A percentile compares a stretch with the other conserved stretches of the same genome.
phyloP scores from a whole-genome alignment of 2,797 vertebrate genomes.

The Gallinago stenura region DNA sequence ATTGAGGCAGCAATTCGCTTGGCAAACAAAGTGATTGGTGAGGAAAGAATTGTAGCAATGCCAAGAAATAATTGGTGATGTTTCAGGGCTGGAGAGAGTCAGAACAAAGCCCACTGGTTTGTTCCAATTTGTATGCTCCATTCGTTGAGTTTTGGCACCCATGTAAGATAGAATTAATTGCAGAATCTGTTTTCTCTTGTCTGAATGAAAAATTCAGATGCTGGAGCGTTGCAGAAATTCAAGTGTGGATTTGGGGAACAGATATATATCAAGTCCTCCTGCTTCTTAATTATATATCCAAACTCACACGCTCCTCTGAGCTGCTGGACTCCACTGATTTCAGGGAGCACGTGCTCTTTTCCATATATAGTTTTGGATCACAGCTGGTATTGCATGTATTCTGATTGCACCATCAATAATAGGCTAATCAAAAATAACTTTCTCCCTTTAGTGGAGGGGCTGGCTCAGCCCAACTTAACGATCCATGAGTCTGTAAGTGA shows the following conservation, averaged over 20 bases:
- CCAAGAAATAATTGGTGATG: constrained; percentile 9
- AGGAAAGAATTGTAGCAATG: constrained; percentile 50
- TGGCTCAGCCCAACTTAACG: not conserved
- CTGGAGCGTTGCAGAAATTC: constrained; percentile 11
- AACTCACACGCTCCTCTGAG: not conserved
- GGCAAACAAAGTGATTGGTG: constrained; percentile 86
- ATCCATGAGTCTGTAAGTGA: not conserved
- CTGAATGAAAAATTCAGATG: not conserved
- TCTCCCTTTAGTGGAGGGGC: not conserved
- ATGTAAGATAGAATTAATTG: not conserved
- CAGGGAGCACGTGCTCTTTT: not conserved
- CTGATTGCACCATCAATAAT: not conserved
- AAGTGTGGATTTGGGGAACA: not conserved
- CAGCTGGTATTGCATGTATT: not conserved
- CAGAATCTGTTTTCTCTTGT: constrained; percentile 8
- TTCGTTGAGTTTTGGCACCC: constrained; percentile 32
- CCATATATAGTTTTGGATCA: not conserved
- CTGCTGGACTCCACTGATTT: not conserved
- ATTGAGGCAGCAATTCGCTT: constrained; percentile 85
- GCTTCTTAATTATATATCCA: not conserved
- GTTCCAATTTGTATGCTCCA: not conserved
- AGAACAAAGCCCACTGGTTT: constrained; percentile 29
- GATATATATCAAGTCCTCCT: not conserved
- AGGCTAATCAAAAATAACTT: not conserved
- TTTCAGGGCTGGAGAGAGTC: not conserved